phyloP scores from a whole-genome alignment of 2,888 invertebrate genomes.

The Thumatha senex region DNA sequence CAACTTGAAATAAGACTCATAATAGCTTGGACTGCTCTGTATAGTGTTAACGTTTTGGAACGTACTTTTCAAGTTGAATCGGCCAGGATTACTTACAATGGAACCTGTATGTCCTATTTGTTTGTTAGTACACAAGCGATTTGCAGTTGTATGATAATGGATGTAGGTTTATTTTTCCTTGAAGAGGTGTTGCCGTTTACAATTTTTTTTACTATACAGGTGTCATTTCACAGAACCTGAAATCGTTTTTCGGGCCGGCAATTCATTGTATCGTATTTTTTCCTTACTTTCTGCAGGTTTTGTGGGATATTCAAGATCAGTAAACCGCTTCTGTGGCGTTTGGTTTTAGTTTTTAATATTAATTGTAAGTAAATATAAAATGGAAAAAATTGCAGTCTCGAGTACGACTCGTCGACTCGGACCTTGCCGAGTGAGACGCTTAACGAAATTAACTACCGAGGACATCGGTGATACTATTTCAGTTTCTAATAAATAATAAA shows the following conservation, averaged over 20 bases:
- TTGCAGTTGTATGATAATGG: slow-evolving; percentile 43
- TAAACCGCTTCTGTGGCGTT: slow-evolving; percentile 8
- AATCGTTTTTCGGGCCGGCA: slow-evolving; percentile 57
- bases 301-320: slow-evolving; percentile 22
- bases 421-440: too few species aligned
- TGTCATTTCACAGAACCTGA: slow-evolving; percentile 39
- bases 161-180: slow-evolving; percentile 43
- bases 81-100: slow-evolving; percentile 50
- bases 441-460: too few species aligned
- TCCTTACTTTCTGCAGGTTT: slow-evolving; percentile 36
- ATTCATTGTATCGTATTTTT: slow-evolving; percentile 48
- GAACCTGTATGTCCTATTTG: slow-evolving; percentile 34
- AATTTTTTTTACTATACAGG: slow-evolving; percentile 18
- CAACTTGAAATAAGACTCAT: slow-evolving; percentile 50
- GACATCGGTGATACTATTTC: too few species aligned
- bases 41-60: slow-evolving; percentile 47
- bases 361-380: too few species aligned
- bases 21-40: slow-evolving; percentile 43
- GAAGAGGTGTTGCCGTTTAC: slow-evolving; percentile 24
- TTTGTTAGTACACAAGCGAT: slow-evolving; percentile 31
- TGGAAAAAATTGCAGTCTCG: too few species aligned
- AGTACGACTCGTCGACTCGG: too few species aligned
- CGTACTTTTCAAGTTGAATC: slow-evolving; percentile 43
- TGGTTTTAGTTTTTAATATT: too few species aligned
- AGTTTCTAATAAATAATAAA: too few species aligned